Evolutionary conservation across 1,140 invertebrate species (phyloP), one percentile per base, ranked within the genome.

Genomic region (Drosophila santomea): DNA sequence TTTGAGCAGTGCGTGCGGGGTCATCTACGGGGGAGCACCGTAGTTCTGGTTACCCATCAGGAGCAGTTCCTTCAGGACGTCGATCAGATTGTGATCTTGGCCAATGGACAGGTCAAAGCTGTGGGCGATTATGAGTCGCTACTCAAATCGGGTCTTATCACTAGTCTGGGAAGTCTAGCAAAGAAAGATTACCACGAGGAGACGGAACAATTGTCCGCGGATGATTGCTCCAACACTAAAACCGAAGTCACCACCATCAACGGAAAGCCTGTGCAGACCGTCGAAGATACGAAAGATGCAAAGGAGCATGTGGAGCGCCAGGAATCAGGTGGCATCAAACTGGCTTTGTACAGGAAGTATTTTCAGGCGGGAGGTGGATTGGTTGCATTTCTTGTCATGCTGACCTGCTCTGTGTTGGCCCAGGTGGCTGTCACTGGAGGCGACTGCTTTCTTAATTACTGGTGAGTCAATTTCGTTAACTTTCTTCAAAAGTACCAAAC

Each of bases 21-120:
- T 2, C 96, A 95, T 82, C 91, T 98, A 58, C 93, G 94, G n/a
- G 93, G 94, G 25, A 96, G 97, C 82, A 96, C 96, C 6, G 93
- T 95, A 0, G 95, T 98, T 4, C 55, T 80, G 20, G 96, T 97
- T 3, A 98, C 97, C 0, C 97, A 98, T 92, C 97, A 98, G 91
- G 92, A 98, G 54, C 97, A 98, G 88, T 98, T 96, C 82, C 93
- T 98, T 0, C 95, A 95, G 81, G 93, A 95, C 35, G 97, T 96
- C 3, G 95, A 97, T 84, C 94, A 94, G 93, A 95, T 94, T 93
- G 94, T 94, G 76, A 94, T 93, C 44, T 91, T 95, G 72, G 94
- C 95, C 56, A 94, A 95, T 80, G 95, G 95, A 0, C 71, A 92
- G 12, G 93, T 96, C 51, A 93, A 94, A 4, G 94, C 94, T 1